Base-by-base conservation (phyloP, 2,113 vertebrate species). In the Megaceryle maxima region DNA sequence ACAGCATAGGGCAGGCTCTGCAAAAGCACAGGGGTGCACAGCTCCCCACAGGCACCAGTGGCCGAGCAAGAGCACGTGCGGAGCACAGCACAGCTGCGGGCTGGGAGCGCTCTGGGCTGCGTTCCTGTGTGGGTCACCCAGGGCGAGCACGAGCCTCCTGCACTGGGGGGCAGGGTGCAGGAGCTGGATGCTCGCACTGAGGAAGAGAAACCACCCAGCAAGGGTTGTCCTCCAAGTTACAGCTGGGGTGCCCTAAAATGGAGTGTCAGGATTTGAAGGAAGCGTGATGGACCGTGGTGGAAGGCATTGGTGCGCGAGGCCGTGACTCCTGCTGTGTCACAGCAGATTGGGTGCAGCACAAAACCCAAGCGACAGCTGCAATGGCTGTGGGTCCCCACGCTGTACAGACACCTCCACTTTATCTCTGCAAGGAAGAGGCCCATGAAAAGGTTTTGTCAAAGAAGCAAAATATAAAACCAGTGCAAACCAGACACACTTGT, bases 31-130 rank as follows among this genome's bases (percentile, higher is more conserved):
- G 39, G 51, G 24, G 16, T 2, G 15, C 1, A 8, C 18, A 5
- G 60, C 51, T 60, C n/a, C 67, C 20, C 16, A 0, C 0, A 7
- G 51, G 43, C 60, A 37, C 21, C 0, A 3, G 41, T 16, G 11
- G 24, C n/a, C 5, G 15, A 35, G 57, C 3, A 2, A 60, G 41
- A 16, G 66, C 18, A 3, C 1, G 2, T 4, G 62, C 24, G 3
- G 63, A 16, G 31, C 0, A 5, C 1, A 3, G 37, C 41, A 18
- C 0, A 1, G 73, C 41, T 10, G n/a, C 24, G 1, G 53, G 8
- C 35, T 17, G 43, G 43, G 31, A 16, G 37, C 2, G 2, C 24
- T 11, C 11, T 1, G 39, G 56, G 20, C 64, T 11, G 13, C 2
- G 0, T 4, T 19, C 22, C 55, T 33, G 31, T 21, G 6, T 44